Evolutionary conservation across 2,888 invertebrate species (phyloP).

Genomic region (Nasonovia ribisnigri): DNA sequence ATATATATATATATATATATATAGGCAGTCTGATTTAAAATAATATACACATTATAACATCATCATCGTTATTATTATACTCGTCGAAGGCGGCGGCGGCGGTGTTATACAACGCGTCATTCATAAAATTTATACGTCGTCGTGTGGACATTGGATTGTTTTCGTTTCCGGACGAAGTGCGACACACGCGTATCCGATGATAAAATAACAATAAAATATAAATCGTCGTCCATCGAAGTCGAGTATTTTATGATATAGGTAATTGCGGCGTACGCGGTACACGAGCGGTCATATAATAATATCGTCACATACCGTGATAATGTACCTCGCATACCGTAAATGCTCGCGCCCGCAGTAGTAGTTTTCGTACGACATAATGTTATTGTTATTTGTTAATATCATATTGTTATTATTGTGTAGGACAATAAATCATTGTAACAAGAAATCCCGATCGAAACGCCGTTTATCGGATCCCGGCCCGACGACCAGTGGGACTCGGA

Average conservation of each 20-base stretch:
- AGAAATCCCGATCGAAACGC: not conserved
- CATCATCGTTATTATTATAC: too few species aligned
- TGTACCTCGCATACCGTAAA: too few species aligned
- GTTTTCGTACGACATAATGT: too few species aligned
- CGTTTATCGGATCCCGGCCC: conserved; percentile 38
- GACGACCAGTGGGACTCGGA: not conserved
- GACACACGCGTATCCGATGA: not conserved
- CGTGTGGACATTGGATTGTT: not conserved
- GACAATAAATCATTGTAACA: conserved; percentile 38
- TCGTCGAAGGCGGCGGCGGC: too few species aligned
- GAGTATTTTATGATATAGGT: too few species aligned
- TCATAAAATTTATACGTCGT: not conserved
- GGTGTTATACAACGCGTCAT: not conserved
- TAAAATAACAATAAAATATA: not conserved
- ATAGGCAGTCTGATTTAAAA: too few species aligned
- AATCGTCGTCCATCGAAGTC: not conserved
- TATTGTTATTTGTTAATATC: too few species aligned
- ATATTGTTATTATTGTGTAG: not conserved
- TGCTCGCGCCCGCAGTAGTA: too few species aligned
- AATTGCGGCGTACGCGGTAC: not conserved
- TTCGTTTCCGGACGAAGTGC: not conserved
- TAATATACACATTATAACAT: too few species aligned
- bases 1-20: too few species aligned
- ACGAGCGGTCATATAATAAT: not conserved
- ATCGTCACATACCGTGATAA: not conserved